A percentile compares a stretch with the other conserved stretches of the same genome.
These are phyloP conservation scores for Willowsia nigromaculata DNA, from an alignment of 2,888 invertebrate species.

Conservation along the genomic window DNA sequence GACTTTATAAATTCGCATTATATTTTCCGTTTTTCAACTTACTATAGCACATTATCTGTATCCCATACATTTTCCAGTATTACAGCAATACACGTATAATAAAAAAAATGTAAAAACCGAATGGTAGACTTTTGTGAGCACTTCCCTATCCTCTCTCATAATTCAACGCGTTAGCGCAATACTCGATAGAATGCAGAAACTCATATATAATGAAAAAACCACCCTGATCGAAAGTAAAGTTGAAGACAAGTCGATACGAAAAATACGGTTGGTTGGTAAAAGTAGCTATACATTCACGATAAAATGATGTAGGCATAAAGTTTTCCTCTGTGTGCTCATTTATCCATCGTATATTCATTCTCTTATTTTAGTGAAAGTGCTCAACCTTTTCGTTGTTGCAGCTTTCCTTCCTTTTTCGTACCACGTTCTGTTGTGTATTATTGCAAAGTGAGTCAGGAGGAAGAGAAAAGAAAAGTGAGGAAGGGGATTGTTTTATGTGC, in stretches of 20 bases:
- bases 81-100: background rate
- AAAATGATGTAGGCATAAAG: background rate
- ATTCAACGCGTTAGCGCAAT: slow-evolving; percentile 12
- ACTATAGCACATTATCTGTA: slow-evolving; percentile 11
- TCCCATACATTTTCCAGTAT: background rate
- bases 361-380: background rate
- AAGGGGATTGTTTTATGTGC: slow-evolving; percentile 64
- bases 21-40: slow-evolving; percentile 17
- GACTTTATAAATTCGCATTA: slow-evolving; percentile 56
- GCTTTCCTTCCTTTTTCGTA: background rate
- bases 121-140: slow-evolving; percentile 12
- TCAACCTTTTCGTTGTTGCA: slow-evolving; percentile 12
- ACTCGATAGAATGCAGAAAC: slow-evolving; percentile 13
- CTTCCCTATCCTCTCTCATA: background rate
- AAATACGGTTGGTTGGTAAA: background rate
- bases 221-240: slow-evolving; percentile 18
- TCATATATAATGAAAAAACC: background rate
- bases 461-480: slow-evolving; percentile 17
- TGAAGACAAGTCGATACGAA: slow-evolving; percentile 19
- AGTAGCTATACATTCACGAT: background rate
- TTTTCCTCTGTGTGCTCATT: slow-evolving; percentile 8
- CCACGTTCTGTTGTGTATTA: background rate
- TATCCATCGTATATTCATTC: background rate
- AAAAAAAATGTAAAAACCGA: background rate
- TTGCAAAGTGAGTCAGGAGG: slow-evolving; percentile 49